Conservation (phyloP, 1,140 invertebrate genomes). For the Papilio machaon region DNA sequence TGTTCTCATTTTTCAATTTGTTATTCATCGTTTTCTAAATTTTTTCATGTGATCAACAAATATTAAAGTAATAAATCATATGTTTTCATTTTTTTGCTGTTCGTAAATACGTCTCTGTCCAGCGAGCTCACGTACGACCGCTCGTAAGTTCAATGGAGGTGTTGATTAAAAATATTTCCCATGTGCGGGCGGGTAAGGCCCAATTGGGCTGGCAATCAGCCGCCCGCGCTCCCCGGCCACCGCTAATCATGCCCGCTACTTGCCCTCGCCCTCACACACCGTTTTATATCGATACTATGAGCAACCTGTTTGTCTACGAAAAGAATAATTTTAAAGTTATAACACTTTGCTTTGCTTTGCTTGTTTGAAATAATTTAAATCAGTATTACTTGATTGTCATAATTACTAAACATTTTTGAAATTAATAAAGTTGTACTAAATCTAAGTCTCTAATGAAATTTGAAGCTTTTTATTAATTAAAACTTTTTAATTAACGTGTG, state of each 20-base stretch:
- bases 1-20: not conserved
- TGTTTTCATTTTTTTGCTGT: conserved; percentile 35
- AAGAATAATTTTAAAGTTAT: not conserved
- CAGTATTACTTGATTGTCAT: not conserved
- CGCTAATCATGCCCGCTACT: conserved; percentile 76
- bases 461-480: not conserved
- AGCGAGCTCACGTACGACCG: conserved; percentile 79
- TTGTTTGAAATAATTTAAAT: not conserved
- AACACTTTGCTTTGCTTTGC: not conserved
- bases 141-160: conserved; percentile 82
- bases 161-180: conserved; percentile 82
- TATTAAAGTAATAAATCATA: conserved; percentile 35
- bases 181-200: conserved; percentile 80
- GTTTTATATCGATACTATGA: conserved; percentile 43
- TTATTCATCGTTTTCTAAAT: not conserved
- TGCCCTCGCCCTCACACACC: conserved; percentile 51
- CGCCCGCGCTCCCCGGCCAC: conserved; percentile 62
- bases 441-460: not conserved
- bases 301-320: conserved; percentile 25
- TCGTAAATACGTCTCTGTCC: conserved; percentile 62
- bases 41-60: not conserved
- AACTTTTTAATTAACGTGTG: not conserved
- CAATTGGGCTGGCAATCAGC: conserved; percentile 80
- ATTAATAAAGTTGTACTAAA: not conserved
- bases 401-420: not conserved